These are phyloP conservation scores for Tuta absoluta DNA, from an alignment of 2,888 invertebrate species.

Conservation along the genomic window DNA sequence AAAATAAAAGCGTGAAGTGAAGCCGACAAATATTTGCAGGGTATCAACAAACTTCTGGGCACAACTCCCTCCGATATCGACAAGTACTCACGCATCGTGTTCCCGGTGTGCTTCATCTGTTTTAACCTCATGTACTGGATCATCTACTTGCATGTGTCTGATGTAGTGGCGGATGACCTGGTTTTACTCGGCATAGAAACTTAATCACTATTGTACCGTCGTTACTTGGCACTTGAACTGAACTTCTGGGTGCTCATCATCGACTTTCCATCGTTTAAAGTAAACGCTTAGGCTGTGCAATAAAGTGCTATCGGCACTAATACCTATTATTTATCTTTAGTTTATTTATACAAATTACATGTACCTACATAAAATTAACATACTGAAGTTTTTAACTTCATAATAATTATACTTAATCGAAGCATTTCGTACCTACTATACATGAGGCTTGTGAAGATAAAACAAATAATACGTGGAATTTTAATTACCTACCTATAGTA, in stretches of 20 bases:
- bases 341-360: neutral
- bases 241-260: conserved; percentile 42
- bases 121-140: conserved; percentile 99
- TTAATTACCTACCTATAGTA: too few relatives aligned
- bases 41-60: conserved; percentile 94
- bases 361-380: neutral
- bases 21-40: conserved; percentile 70
- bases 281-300: conserved; percentile 40
- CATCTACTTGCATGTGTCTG: conserved; percentile 96
- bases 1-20: conserved; percentile 45
- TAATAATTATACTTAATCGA: too few relatives aligned
- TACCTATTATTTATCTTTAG: conserved; percentile 2
- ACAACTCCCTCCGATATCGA: conserved; percentile 99
- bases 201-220: conserved; percentile 38
- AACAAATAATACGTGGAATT: too few relatives aligned
- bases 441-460: too few relatives aligned
- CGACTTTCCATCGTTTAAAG: conserved; percentile 39
- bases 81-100: conserved; percentile 99
- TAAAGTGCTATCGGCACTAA: conserved; percentile 21
- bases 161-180: conserved; percentile 96
- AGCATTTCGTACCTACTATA: too few relatives aligned
- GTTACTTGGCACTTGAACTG: conserved; percentile 36
- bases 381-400: too few relatives aligned
- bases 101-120: conserved; percentile 98
- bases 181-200: conserved; percentile 86